A percentile compares a stretch with the other conserved stretches of the same genome.
phyloP scores from a whole-genome alignment of 2,113 vertebrate genomes.

The Fregata magnificens region DNA sequence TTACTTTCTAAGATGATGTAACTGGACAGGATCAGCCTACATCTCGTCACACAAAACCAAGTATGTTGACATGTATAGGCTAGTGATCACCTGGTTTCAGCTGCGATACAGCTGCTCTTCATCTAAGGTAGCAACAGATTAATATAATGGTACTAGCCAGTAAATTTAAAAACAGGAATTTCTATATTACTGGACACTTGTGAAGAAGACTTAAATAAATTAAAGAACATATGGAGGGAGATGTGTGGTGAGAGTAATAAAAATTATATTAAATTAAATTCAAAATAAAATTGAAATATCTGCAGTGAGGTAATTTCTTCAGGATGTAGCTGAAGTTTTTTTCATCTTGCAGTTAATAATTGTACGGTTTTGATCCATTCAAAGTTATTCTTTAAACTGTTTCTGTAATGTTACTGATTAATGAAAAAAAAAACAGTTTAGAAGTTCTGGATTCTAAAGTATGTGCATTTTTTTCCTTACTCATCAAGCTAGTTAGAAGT shows the following conservation, averaged over 20 bases:
- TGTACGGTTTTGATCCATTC: neutral
- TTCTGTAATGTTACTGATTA: neutral
- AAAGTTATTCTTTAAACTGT: neutral
- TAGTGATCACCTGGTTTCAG: neutral
- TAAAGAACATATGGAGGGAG: neutral
- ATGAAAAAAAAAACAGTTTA: neutral
- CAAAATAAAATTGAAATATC: neutral
- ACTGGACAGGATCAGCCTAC: neutral
- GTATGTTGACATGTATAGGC: neutral
- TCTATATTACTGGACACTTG: neutral
- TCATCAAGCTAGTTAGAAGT: neutral
- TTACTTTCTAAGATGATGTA: neutral
- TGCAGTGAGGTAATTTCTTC: neutral
- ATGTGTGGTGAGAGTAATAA: neutral
- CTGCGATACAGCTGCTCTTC: neutral
- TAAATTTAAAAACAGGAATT: neutral
- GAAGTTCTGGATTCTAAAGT: neutral
- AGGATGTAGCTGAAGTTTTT: neutral
- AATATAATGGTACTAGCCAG: rapidly evolving
- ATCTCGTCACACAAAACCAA: neutral
- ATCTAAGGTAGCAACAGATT: neutral
- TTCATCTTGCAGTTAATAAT: neutral
- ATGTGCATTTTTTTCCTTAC: neutral
- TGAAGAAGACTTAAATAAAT: neutral
- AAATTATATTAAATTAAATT: neutral